A percentile compares a stretch with the other conserved stretches of the same genome.
Evolutionary conservation across 1,140 invertebrate species (phyloP).

Genomic region (Ctenoplectra terminalis): DNA sequence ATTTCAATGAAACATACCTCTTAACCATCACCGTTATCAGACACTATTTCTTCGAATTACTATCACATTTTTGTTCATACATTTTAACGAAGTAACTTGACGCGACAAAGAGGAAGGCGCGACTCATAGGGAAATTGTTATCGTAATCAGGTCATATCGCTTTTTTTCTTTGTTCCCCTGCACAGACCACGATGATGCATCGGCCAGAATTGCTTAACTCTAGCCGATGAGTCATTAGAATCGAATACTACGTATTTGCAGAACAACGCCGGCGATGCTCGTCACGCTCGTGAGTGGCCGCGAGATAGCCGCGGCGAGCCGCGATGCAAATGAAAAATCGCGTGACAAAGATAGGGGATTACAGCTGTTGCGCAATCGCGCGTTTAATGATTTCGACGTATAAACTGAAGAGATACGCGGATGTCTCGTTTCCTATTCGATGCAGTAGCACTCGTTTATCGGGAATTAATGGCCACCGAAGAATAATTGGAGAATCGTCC

Average conservation of each 20-base stretch:
- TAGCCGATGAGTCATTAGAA: slow-evolving; percentile 43
- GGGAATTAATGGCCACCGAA: neutral
- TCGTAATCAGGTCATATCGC: slow-evolving; percentile 12
- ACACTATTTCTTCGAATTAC: neutral
- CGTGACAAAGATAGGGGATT: slow-evolving; percentile 48
- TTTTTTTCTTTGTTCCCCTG: slow-evolving; percentile 39
- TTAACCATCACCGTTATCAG: neutral
- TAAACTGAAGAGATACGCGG: neutral
- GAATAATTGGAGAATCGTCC: too few relatives aligned
- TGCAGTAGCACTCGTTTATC: neutral
- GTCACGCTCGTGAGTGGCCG: slow-evolving; percentile 36
- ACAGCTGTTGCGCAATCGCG: slow-evolving; percentile 47
- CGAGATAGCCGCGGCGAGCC: slow-evolving; percentile 29
- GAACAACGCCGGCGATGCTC: slow-evolving; percentile 22
- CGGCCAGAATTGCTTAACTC: slow-evolving; percentile 40
- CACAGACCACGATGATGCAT: slow-evolving; percentile 32
- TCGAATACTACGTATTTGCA: slow-evolving; percentile 37
- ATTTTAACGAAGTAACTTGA: neutral
- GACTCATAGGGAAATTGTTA: slow-evolving; percentile 38
- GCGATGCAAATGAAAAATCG: slow-evolving; percentile 57
- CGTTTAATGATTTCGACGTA: slow-evolving; percentile 41
- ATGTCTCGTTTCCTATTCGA: neutral
- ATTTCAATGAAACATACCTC: neutral
- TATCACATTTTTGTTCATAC: neutral
- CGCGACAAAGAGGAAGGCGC: neutral